These are phyloP conservation scores for Limnodromus scolopaceus DNA, from an alignment of 2,797 vertebrate species.

Conservation along the genomic window DNA sequence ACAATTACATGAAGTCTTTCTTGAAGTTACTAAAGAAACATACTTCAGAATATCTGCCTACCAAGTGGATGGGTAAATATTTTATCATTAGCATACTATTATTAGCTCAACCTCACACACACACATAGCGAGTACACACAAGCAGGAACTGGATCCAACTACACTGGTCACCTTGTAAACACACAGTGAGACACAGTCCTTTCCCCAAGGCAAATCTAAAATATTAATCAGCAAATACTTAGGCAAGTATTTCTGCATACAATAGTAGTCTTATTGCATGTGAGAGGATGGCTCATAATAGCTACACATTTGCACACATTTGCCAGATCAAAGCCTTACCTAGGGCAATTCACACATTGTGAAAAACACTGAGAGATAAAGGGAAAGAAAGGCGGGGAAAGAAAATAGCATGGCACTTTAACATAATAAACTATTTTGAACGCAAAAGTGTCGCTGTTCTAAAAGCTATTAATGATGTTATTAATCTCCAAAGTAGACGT, in stretches of 20 bases:
- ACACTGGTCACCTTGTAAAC: not conserved
- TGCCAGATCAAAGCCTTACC: conserved; percentile 25
- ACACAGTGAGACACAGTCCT: not conserved
- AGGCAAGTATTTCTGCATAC: not conserved
- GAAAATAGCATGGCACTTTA: not conserved
- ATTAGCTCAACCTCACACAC: not conserved
- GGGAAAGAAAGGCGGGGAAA: not conserved
- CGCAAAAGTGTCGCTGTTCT: not conserved
- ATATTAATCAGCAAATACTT: not conserved
- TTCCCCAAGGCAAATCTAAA: not conserved
- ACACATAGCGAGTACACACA: not conserved
- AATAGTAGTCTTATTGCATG: not conserved
- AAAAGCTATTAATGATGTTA: not conserved
- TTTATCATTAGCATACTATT: not conserved
- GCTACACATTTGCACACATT: not conserved
- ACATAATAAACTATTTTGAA: not conserved
- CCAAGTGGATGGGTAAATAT: not conserved
- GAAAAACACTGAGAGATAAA: not conserved
- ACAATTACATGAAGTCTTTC: not conserved
- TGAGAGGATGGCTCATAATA: not conserved
- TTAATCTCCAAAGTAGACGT: not conserved
- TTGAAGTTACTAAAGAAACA: not conserved
- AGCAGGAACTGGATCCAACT: not conserved
- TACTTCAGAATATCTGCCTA: not conserved
- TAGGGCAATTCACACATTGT: not conserved